Percentiles rank a stretch among this genome's conserved stretches.
Conservation (phyloP, 1,140 invertebrate species). For the Ceratosolen solmsi region DNA sequence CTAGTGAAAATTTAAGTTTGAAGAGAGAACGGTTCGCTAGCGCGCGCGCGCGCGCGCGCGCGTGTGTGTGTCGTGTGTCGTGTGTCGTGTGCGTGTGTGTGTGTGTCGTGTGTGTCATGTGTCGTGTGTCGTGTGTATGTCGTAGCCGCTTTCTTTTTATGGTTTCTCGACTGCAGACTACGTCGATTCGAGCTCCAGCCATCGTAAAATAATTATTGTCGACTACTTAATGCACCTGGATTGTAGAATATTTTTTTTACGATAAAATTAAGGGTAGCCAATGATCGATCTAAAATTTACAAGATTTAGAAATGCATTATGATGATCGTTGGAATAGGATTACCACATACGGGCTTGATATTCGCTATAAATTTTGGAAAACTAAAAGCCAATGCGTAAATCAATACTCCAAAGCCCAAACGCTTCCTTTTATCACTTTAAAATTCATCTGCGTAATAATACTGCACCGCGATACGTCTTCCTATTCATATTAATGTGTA, state of each 20-base stretch:
- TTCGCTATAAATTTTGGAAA: not conserved
- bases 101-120: too few relatives aligned
- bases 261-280: not conserved
- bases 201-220: not conserved
- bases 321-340: not conserved
- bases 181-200: not conserved
- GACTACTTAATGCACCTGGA: too few relatives aligned
- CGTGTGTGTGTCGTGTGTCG: too few relatives aligned
- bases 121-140: too few relatives aligned
- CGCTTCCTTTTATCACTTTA: not conserved
- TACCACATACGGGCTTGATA: too few relatives aligned
- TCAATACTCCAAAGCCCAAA: not conserved
- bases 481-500: too few relatives aligned
- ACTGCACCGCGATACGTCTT: too few relatives aligned
- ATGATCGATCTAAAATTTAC: not conserved
- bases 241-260: not conserved
- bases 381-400: not conserved
- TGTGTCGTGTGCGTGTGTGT: too few relatives aligned
- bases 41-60: too few relatives aligned
- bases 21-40: too few relatives aligned
- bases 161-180: not conserved
- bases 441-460: not conserved
- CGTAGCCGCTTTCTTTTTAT: not conserved
- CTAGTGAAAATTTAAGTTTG: slow-evolving; percentile 43
- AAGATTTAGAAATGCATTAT: not conserved